Conservation (phyloP, 1,140 invertebrate genomes). For the Drosophila pseudoobscura region DNA sequence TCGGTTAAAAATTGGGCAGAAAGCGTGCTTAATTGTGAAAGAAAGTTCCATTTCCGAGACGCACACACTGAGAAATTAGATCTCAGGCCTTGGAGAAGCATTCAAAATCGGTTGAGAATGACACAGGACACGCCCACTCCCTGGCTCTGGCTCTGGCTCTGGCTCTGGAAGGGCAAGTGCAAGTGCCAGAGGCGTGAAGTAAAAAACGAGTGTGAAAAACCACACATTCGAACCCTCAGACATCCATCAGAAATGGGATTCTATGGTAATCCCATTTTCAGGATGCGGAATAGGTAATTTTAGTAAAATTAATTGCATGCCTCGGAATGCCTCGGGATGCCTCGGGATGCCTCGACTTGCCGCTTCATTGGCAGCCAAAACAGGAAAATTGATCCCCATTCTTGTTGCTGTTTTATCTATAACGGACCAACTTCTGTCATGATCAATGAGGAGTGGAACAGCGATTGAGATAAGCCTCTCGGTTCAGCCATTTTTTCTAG, state of each 20-base stretch:
- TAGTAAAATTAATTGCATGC: constrained; percentile 81
- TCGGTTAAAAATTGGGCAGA: constrained; percentile 69
- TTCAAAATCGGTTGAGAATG: constrained; percentile 68
- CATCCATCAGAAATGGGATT: constrained; percentile 26
- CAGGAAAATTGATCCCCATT: constrained; percentile 42
- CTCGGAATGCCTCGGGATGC: background rate
- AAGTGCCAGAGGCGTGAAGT: constrained; percentile 56
- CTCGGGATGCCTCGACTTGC: constrained; percentile 21
- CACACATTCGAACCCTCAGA: constrained; percentile 49
- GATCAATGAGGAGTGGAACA: background rate
- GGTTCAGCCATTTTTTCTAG: constrained; percentile 59
- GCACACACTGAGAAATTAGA: constrained; percentile 32
- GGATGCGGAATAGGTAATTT: constrained; percentile 58
- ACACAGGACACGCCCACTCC: constrained; percentile 57
- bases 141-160: background rate
- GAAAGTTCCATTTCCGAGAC: constrained; percentile 56
- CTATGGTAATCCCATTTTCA: constrained; percentile 52
- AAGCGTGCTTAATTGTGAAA: constrained; percentile 77
- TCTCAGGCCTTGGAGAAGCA: constrained; percentile 65
- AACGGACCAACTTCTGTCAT: background rate
- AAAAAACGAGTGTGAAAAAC: constrained; percentile 73
- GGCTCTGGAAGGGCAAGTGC: constrained; percentile 44
- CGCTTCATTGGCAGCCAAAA: constrained; percentile 42
- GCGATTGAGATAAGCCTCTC: constrained; percentile 13
- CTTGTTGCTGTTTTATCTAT: constrained; percentile 18